Percentiles rank a stretch among this genome's conserved stretches.
Evolutionary conservation across 2,797 vertebrate genomes (phyloP).

Genomic region (Molossus molossus): DNA sequence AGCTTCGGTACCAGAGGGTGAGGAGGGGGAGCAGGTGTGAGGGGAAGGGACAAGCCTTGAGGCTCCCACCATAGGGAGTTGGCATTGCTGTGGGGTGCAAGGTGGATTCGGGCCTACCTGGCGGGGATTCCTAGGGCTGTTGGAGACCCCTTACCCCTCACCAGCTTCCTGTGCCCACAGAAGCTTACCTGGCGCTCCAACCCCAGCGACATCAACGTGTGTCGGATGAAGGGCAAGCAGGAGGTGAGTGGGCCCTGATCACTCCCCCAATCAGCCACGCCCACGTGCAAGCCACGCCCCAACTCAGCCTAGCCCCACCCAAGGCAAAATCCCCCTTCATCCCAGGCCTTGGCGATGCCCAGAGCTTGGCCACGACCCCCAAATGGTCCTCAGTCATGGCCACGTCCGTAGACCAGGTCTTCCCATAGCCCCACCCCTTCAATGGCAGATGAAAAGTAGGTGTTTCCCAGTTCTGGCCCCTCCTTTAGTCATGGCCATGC

Average conservation of each 20-base stretch:
- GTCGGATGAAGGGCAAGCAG: slow-evolving; percentile 98
- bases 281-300: neutral
- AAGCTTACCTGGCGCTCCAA: slow-evolving; percentile 97
- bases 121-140: neutral
- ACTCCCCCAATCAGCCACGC: neutral
- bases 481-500: neutral
- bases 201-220: slow-evolving; percentile 97
- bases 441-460: fast-evolving
- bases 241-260: slow-evolving; percentile 90
- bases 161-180: slow-evolving; percentile 86
- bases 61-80: neutral
- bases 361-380: neutral
- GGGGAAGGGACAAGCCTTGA: neutral
- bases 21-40: slow-evolving; percentile 64
- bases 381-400: neutral
- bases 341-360: fast-evolving
- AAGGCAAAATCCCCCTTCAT: neutral
- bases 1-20: slow-evolving; percentile 97
- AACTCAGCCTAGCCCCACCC: neutral
- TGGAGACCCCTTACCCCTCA: neutral
- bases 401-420: neutral
- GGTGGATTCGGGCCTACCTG: neutral
- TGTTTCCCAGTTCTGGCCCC: neutral
- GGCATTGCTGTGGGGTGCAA: neutral
- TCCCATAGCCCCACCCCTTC: neutral